Evolutionary conservation across 1,140 invertebrate genomes (phyloP), one percentile per base, ranked within the genome.

Genomic region (Charaxes varanes): DNA sequence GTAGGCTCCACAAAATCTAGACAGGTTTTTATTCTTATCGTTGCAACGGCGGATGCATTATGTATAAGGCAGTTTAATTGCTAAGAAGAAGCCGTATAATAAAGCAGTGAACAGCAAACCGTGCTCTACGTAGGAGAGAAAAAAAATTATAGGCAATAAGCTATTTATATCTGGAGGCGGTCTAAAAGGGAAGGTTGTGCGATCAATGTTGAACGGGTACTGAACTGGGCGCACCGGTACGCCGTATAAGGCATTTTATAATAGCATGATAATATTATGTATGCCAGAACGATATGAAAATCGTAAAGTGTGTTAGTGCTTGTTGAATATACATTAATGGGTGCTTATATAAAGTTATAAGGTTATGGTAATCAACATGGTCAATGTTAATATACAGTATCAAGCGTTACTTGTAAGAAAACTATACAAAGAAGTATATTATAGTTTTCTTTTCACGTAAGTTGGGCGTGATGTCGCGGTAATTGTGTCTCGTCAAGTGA

Each of bases 161-260:
- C 55, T 60, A 62, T 62, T 62, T 56, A 62, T 62, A 62, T 41
- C 38, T 47, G 31, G 40, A 47, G 42, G 44, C 51, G 43, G 41
- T 52, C 56, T 59, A 62, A 62, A 59, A 63, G 53, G 53, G 56
- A 60, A 60, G 51, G 53, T 60, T 57, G 53, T 41, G 37, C 40
- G 51, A 44, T 60, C 56, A 57, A 52, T 60, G 51, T 42, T 53
- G 52, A 37, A 40, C 32, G 42, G 44, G 37, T 36, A 65, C 37
- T 54, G 52, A 51, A 52, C 52, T 53, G 42, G 48, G 38, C 49
- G 46, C 50, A 62, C 50, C 49, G 49, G 53, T 66, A 53, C 49
- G 31, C 42, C 41, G 43, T 53, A 58, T 53, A 53, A 45, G 43
- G 46, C 24, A 53, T 40, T 44, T 41, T 17, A 23, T 47, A 27